Percentiles rank a stretch among this genome's conserved stretches.
phyloP scores from a whole-genome alignment of 92 coral and sea anemone genomes.

The Zoanthus gigantus region DNA sequence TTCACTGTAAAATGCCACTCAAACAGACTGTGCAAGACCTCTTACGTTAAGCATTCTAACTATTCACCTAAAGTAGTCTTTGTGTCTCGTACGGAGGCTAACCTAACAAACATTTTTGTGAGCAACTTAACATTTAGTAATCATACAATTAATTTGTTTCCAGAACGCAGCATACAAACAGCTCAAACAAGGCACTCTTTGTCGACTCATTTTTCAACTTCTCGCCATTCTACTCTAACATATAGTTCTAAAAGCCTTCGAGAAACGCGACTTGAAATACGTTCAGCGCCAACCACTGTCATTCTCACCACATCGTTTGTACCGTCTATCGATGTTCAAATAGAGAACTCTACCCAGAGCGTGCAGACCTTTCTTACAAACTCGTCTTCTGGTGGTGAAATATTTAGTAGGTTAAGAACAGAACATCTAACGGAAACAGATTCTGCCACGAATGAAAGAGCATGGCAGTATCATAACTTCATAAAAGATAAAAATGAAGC shows the following conservation, averaged over 20 bases:
- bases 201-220: not conserved
- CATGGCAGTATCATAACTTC: not conserved
- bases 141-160: not conserved
- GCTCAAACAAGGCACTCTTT: not conserved
- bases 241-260: not conserved
- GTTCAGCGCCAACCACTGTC: not conserved
- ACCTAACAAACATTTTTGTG: not conserved
- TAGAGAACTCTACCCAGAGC: not conserved
- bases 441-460: not conserved
- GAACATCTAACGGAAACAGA: not conserved
- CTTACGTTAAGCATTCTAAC: conserved; percentile 8
- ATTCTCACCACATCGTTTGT: not conserved
- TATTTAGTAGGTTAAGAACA: conserved; percentile 4
- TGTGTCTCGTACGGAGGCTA: not conserved
- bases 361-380: not conserved
- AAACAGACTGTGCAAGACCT: conserved; percentile 33
- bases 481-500: not conserved
- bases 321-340: not conserved
- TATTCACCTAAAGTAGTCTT: conserved; percentile 26
- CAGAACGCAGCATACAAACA: not conserved
- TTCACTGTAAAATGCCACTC: conserved; percentile 53
- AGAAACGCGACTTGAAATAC: not conserved
- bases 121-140: not conserved
- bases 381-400: not conserved
- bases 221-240: not conserved